phyloP scores from a whole-genome alignment of 2,888 invertebrate species.

The Opisthograptis luteolata region DNA sequence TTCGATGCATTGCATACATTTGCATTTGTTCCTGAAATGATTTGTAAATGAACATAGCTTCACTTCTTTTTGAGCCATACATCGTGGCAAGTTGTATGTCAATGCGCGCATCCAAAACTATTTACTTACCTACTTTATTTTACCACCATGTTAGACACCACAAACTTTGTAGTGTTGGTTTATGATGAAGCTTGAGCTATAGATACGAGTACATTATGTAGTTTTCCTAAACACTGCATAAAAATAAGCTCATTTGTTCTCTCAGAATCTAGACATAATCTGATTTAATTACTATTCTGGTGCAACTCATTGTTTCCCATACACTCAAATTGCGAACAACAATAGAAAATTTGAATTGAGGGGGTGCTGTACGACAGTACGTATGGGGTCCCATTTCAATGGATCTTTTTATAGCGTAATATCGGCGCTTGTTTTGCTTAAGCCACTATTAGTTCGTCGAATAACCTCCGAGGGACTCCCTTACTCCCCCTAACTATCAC shows the following conservation, averaged over 20 bases:
- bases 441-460: slow-evolving; percentile 72
- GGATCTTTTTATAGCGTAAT: slow-evolving; percentile 67
- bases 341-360: slow-evolving; percentile 69
- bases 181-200: background rate
- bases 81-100: too few relatives aligned
- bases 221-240: too few relatives aligned
- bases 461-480: slow-evolving; percentile 59
- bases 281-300: slow-evolving; percentile 37
- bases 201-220: too few relatives aligned
- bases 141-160: too few relatives aligned
- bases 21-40: too few relatives aligned
- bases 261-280: slow-evolving; percentile 6
- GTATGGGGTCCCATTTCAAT: slow-evolving; percentile 64
- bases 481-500: slow-evolving; percentile 55
- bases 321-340: slow-evolving; percentile 53
- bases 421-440: slow-evolving; percentile 67
- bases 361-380: slow-evolving; percentile 47
- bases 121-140: too few relatives aligned
- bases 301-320: slow-evolving; percentile 50
- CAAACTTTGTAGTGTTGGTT: background rate
- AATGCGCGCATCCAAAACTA: too few relatives aligned
- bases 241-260: too few relatives aligned
- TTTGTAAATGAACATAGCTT: too few relatives aligned
- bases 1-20: too few relatives aligned
- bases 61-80: too few relatives aligned